Evolutionary conservation across 2,113 vertebrate species (phyloP).

Genomic region (Thinocorus orbignyianus): DNA sequence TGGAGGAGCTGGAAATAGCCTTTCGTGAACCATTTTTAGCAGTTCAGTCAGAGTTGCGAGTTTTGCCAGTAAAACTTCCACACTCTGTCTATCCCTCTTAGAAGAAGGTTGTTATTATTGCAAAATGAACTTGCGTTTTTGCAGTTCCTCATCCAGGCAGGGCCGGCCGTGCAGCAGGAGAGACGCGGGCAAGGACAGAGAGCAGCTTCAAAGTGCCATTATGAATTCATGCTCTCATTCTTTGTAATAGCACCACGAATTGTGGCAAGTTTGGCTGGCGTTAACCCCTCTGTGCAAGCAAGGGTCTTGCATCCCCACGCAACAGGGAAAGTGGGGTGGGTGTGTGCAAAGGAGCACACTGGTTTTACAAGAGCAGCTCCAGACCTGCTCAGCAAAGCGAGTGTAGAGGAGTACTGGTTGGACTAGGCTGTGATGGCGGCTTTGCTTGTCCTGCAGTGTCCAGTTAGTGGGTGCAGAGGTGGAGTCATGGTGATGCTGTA

Average conservation of each 20-base stretch:
- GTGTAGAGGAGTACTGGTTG: neutral
- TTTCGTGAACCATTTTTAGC: conserved; percentile 5
- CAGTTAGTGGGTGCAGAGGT: neutral
- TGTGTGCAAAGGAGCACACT: neutral
- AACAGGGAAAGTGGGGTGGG: no score
- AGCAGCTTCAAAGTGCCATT: neutral
- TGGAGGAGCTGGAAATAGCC: conserved; percentile 7
- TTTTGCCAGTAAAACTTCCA: conserved; percentile 20
- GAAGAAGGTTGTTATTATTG: neutral
- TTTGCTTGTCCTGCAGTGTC: neutral
- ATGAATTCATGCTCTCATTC: neutral
- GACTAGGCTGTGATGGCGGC: neutral
- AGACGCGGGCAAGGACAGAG: neutral
- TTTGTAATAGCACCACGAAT: neutral
- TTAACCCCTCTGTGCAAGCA: neutral
- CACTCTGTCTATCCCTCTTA: neutral
- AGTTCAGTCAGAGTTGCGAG: neutral
- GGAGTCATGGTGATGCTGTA: neutral
- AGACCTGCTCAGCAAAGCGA: neutral
- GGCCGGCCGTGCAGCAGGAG: neutral
- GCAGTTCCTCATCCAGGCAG: neutral
- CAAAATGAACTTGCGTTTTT: neutral
- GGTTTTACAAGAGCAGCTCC: neutral
- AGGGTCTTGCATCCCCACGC: no score
- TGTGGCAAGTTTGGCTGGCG: neutral